Percentiles rank a stretch among this genome's conserved stretches.
Conservation (phyloP, 2,888 invertebrate species). For the Caenorhabditis afra region DNA sequence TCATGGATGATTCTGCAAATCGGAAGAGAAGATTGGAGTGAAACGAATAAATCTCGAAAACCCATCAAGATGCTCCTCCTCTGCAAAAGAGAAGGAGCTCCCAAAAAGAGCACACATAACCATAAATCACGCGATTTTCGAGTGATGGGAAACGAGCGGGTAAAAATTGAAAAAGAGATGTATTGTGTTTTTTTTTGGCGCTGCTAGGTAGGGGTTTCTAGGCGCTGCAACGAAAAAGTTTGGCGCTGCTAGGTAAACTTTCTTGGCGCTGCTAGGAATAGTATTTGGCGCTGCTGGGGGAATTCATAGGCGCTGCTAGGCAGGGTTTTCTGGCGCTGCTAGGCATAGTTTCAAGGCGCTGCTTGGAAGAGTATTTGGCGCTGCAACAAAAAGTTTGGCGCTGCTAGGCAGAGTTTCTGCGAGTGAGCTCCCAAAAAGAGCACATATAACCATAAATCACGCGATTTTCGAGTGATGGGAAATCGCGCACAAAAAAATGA, state of each 20-base stretch:
- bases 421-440: conserved; percentile 1
- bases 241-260: too few species aligned
- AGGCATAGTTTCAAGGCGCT: too few species aligned
- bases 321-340: too few species aligned
- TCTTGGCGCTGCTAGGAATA: too few species aligned
- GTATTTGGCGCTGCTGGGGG: too few species aligned
- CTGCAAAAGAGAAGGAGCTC: conserved; percentile 1
- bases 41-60: conserved; percentile 9
- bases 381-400: too few species aligned
- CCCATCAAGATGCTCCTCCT: neutral
- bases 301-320: too few species aligned
- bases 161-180: conserved; percentile 14
- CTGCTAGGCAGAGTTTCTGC: too few species aligned
- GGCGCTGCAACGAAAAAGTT: too few species aligned
- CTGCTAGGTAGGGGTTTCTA: too few species aligned
- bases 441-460: conserved; percentile 28
- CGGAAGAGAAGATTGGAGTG: conserved; percentile 19
- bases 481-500: neutral
- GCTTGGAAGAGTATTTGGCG: too few species aligned
- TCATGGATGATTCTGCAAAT: conserved; percentile 30
- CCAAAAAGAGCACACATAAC: conserved; percentile 9
- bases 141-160: conserved; percentile 5
- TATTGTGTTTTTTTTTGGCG: neutral
- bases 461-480: conserved; percentile 6
- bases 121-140: conserved; percentile 23